These are phyloP conservation scores for Laothoe populi DNA, from an alignment of 2,888 invertebrate genomes.

Conservation along the genomic window DNA sequence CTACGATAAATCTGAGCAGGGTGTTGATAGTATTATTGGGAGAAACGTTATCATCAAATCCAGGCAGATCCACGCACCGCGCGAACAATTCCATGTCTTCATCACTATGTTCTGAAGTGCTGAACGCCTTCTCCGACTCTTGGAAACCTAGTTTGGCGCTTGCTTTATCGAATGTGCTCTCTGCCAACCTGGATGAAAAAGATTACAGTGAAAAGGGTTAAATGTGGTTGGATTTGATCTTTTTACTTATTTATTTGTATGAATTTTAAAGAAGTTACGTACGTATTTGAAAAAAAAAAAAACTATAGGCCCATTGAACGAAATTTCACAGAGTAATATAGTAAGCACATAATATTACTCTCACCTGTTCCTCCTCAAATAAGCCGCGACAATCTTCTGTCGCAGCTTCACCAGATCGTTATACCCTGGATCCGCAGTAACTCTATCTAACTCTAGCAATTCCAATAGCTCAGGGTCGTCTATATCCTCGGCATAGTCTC, in stretches of 20 bases:
- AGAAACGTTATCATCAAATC: constrained; percentile 93
- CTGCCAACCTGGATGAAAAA: constrained; percentile 51
- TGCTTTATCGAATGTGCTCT: constrained; percentile 63
- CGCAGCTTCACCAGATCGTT: constrained; percentile 68
- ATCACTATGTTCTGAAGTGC: constrained; percentile 88
- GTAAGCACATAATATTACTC: no score
- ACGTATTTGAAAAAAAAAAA: no score
- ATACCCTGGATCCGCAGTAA: constrained; percentile 70
- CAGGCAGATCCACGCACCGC: constrained; percentile 90
- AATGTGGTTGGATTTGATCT: no score
- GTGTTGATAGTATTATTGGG: constrained; percentile 90
- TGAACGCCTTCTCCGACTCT: constrained; percentile 73
- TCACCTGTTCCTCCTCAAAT: constrained; percentile 70
- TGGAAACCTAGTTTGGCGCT: constrained; percentile 67
- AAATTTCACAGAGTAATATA: neutral
- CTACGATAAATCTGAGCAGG: constrained; percentile 88
- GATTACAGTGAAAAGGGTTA: neutral
- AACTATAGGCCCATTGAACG: neutral
- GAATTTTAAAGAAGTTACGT: no score
- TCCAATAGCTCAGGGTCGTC: constrained; percentile 63
- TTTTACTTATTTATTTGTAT: no score
- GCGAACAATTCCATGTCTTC: constrained; percentile 91
- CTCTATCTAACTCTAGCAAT: constrained; percentile 58
- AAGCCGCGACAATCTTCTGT: constrained; percentile 75
- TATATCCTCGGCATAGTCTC: constrained; percentile 65